phyloP scores from a whole-genome alignment of 2,113 vertebrate genomes.

The Charadrius vociferus region DNA sequence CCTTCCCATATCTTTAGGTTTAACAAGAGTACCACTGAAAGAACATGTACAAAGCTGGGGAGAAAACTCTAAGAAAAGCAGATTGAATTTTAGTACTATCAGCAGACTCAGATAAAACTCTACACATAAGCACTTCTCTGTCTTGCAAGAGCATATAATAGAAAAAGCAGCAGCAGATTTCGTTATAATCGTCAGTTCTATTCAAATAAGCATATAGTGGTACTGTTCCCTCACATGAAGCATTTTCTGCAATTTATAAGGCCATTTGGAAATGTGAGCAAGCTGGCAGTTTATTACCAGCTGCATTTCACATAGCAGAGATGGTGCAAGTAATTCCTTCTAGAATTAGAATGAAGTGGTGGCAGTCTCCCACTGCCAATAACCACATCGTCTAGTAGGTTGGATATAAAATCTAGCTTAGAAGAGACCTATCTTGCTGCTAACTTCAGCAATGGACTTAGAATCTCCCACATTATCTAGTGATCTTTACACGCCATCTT shows the following conservation, averaged over 20 bases:
- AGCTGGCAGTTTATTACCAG: slow-evolving; percentile 35
- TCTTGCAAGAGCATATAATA: slow-evolving; percentile 6
- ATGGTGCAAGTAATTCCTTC: slow-evolving; percentile 13
- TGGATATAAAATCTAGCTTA: neutral
- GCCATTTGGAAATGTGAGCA: slow-evolving; percentile 40
- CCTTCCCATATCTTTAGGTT: neutral
- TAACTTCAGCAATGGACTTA: neutral
- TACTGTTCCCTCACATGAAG: neutral
- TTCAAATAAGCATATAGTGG: slow-evolving; percentile 17
- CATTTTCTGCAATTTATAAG: slow-evolving; percentile 28
- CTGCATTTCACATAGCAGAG: slow-evolving; percentile 12
- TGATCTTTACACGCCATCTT: neutral
- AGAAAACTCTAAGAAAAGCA: slow-evolving; percentile 22
- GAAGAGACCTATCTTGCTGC: neutral
- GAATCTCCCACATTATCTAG: neutral
- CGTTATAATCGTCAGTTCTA: slow-evolving; percentile 16
- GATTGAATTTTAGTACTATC: slow-evolving; percentile 58
- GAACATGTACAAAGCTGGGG: neutral
- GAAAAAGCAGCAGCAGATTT: slow-evolving; percentile 53
- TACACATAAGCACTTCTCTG: slow-evolving; percentile 47
- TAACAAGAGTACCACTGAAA: slow-evolving; percentile 13
- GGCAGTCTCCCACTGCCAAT: neutral
- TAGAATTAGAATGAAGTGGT: neutral
- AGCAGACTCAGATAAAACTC: slow-evolving; percentile 56
- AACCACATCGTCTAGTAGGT: neutral